Percentiles rank a stretch among this genome's conserved stretches.
Evolutionary conservation across 2,797 vertebrate species (phyloP).

Genomic region (Margarornis squamiger): DNA sequence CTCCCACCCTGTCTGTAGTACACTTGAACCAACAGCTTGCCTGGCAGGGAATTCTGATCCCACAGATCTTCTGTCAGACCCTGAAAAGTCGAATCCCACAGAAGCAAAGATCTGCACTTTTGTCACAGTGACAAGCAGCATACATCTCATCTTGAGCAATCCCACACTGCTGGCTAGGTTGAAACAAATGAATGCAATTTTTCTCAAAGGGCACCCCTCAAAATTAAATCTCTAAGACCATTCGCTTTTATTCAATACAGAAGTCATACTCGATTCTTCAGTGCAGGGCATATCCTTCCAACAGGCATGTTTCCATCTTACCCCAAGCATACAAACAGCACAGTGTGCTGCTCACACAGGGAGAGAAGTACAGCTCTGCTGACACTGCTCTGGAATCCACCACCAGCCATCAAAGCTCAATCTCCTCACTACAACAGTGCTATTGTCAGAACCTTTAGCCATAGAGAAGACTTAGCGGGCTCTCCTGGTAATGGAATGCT

Average conservation of each 20-base stretch:
- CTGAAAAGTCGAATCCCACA: neutral
- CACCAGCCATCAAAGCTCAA: neutral
- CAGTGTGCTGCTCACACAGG: neutral
- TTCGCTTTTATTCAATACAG: neutral
- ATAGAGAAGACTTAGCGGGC: neutral
- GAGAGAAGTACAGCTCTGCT: neutral
- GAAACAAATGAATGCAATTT: neutral
- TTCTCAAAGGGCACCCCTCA: neutral
- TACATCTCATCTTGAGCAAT: neutral
- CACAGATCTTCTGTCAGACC: conserved; percentile 45
- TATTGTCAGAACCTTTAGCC: neutral
- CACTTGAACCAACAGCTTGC: conserved; percentile 4
- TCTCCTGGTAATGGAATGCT: neutral
- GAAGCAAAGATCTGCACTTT: conserved; percentile 34
- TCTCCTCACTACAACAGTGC: neutral
- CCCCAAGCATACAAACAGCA: neutral
- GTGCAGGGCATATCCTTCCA: neutral
- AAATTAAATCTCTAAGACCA: neutral
- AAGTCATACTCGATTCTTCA: neutral
- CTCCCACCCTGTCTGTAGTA: neutral
- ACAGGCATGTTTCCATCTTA: neutral
- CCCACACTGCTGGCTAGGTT: neutral
- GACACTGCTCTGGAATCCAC: neutral
- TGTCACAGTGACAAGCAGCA: conserved; percentile 3
- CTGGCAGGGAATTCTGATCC: conserved; percentile 56